Evolutionary conservation across 37 sponge, comb jelly and placozoan species (phyloP).

Genomic region (Eunapius fragilis): DNA sequence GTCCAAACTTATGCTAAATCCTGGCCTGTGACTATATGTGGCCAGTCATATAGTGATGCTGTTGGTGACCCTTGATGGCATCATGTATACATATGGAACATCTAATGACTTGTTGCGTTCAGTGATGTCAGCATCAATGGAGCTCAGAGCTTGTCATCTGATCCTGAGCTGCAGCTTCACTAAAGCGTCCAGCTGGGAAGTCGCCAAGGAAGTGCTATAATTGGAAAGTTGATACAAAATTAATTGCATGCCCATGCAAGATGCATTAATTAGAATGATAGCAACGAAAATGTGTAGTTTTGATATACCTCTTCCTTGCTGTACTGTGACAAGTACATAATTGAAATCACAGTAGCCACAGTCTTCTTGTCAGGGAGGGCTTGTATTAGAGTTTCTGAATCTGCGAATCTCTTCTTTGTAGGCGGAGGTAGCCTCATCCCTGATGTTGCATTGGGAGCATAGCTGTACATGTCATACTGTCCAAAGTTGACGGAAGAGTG

Average conservation of each 20-base stretch:
- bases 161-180: background rate
- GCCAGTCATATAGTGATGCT: constrained; percentile 39
- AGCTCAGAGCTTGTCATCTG: background rate
- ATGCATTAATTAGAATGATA: background rate
- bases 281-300: background rate
- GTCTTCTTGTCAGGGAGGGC: constrained; percentile 32
- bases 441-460: constrained; percentile 66
- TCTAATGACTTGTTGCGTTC: constrained; percentile 43
- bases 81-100: constrained; percentile 52
- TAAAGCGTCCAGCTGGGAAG: background rate
- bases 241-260: background rate
- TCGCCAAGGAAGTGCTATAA: constrained; percentile 10
- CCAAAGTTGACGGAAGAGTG: constrained; percentile 83
- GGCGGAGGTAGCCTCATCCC: constrained; percentile 48
- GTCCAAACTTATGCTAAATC: too few species aligned
- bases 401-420: constrained; percentile 19
- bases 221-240: background rate
- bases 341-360: background rate
- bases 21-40: too few species aligned
- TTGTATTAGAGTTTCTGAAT: constrained; percentile 25
- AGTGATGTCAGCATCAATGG: constrained; percentile 5
- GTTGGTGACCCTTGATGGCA: constrained; percentile 29
- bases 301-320: constrained; percentile 35
- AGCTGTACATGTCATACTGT: constrained; percentile 62
- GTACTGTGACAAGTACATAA: constrained; percentile 7